Conservation (phyloP, 1,140 invertebrate species). For the Lepidostoma basale region DNA sequence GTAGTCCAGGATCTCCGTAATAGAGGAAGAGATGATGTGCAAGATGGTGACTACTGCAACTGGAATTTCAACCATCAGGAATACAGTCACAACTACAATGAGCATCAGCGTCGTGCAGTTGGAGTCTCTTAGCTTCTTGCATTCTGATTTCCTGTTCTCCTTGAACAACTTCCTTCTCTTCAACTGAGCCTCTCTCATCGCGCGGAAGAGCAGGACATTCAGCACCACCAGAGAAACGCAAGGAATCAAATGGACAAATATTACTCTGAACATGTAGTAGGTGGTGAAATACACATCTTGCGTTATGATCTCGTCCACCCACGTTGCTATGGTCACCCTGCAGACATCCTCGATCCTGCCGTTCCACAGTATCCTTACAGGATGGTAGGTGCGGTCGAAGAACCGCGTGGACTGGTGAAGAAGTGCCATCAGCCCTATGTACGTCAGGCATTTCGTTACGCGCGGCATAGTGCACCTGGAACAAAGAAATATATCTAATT, state of each 20-base stretch:
- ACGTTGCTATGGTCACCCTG: conserved; percentile 63
- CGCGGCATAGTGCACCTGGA: conserved; percentile 79
- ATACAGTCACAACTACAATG: conserved; percentile 92
- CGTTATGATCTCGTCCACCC: conserved; percentile 69
- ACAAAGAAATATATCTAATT: not conserved
- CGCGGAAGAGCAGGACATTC: conserved; percentile 85
- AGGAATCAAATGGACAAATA: conserved; percentile 90
- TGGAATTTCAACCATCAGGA: conserved; percentile 89
- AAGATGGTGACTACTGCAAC: conserved; percentile 85
- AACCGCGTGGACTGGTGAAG: conserved; percentile 81
- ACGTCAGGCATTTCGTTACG: conserved; percentile 76
- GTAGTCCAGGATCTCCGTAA: conserved; percentile 78
- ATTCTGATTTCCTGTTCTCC: conserved; percentile 84
- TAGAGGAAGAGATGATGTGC: conserved; percentile 79
- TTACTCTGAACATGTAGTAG: conserved; percentile 85
- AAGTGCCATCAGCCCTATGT: conserved; percentile 75
- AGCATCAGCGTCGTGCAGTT: conserved; percentile 95
- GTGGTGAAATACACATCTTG: conserved; percentile 77
- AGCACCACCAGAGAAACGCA: conserved; percentile 88
- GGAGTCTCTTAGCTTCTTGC: conserved; percentile 80
- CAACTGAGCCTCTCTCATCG: conserved; percentile 81
- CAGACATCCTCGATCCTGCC: conserved; percentile 66
- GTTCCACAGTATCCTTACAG: conserved; percentile 67
- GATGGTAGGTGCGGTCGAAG: conserved; percentile 68
- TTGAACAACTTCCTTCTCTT: conserved; percentile 81